Evolutionary conservation across 1,140 invertebrate species (phyloP), one percentile per base, ranked within the genome.

Genomic region (Aphelinus atriplicis): DNA sequence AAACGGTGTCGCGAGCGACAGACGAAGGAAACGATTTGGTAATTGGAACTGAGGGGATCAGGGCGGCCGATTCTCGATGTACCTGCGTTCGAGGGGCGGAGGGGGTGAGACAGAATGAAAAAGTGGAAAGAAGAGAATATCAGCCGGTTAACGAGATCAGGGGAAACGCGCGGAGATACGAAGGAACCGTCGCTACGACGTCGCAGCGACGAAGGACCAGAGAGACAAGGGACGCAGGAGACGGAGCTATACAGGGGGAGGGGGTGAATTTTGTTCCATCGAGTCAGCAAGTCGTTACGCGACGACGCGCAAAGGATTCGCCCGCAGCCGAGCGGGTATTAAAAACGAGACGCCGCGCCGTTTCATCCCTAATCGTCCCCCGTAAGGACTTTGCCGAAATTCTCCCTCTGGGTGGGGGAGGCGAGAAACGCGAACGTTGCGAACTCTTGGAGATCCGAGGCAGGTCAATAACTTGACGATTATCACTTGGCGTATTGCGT

Each of bases 221-320:
- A 77, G 71, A 9, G 50, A 56, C 48, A 65, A 65, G 62, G 70
- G n/a, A 43, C 5, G 63, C 56, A 64, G 72, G 71, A 79, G 46
- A 64, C 4, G 5, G 62, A 47, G 3, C 48, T 6, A n/a, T 56
- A 56, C 6, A 77, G 73, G 71, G 74, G 62, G 72, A 74, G 78
- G 4, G 26, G 82, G 72, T 72, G 63, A 80, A 83, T 84, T 85
- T 85, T 83, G 84, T 85, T 83, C 26, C 26, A 83, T 84, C 84
- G 75, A 79, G 78, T 81, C 83, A 80, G 79, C 80, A 79, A 81
- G 80, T 82, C 83, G 80, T 82, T 67, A 67, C 53, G 65, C n/a
- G 4, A 53, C 51, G 51, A 53, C 51, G 51, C 51, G 51, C 51
- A 9, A 46, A 7, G 50, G 51, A 26, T 26, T 26, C 26, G 26